Conservation (phyloP, 1,140 invertebrate species). For the Bursaphelenchus mucronatus region DNA sequence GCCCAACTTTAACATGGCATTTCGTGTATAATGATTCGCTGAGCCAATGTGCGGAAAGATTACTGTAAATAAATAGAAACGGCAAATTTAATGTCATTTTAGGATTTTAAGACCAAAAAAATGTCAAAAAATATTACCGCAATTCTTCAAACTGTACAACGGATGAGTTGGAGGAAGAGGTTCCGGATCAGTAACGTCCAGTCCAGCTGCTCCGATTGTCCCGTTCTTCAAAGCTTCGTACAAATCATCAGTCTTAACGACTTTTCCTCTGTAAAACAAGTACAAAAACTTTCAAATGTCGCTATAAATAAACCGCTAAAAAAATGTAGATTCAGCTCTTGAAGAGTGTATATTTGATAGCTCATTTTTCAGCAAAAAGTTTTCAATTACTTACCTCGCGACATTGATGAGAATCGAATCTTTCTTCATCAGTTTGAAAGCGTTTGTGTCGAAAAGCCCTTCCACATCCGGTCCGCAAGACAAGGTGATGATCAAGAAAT, state of each 20-base stretch:
- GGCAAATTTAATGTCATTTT: neutral
- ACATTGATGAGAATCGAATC: slow-evolving; percentile 78
- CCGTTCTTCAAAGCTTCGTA: slow-evolving; percentile 70
- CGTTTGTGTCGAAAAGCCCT: slow-evolving; percentile 70
- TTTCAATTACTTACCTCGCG: slow-evolving; percentile 63
- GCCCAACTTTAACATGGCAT: slow-evolving; percentile 22
- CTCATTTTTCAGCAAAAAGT: neutral
- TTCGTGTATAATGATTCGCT: slow-evolving; percentile 16
- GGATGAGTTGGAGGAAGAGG: slow-evolving; percentile 76
- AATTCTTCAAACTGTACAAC: slow-evolving; percentile 74
- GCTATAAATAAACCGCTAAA: too few relatives aligned
- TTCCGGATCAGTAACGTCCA: slow-evolving; percentile 87
- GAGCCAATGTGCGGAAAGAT: slow-evolving; percentile 33
- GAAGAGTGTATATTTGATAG: too few relatives aligned
- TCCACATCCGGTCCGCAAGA: slow-evolving; percentile 72
- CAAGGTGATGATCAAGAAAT: slow-evolving; percentile 74
- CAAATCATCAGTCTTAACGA: slow-evolving; percentile 9
- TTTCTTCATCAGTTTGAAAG: slow-evolving; percentile 76
- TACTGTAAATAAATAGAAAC: slow-evolving; percentile 62
- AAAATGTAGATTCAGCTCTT: too few relatives aligned
- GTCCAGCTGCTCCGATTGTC: slow-evolving; percentile 75
- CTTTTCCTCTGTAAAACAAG: slow-evolving; percentile 9
- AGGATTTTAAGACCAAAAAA: neutral
- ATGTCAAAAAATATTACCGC: slow-evolving; percentile 47
- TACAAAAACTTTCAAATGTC: neutral